phyloP scores from a whole-genome alignment of 1,140 invertebrate species.

The Pinna nobilis region DNA sequence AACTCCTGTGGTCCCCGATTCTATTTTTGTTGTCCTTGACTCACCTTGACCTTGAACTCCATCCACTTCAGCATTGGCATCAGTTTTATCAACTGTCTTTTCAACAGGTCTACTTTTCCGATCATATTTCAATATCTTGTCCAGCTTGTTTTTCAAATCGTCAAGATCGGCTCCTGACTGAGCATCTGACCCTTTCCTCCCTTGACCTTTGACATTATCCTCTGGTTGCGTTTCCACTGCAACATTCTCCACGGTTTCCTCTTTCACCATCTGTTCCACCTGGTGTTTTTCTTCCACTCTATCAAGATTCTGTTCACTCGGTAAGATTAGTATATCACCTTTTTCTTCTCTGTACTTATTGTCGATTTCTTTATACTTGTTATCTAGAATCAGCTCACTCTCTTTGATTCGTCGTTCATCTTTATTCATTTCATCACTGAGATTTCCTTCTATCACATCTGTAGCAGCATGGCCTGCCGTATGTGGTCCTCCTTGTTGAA shows the following conservation, averaged over 20 bases:
- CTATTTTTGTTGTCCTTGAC: neutral
- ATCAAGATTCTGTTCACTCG: constrained; percentile 35
- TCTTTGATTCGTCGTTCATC: constrained; percentile 55
- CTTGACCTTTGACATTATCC: neutral
- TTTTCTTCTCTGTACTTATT: constrained; percentile 66
- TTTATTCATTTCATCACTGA: constrained; percentile 62
- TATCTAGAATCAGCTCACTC: constrained; percentile 61
- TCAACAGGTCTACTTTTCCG: neutral
- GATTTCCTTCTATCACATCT: constrained; percentile 70
- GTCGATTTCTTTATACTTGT: constrained; percentile 60
- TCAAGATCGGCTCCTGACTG: constrained; percentile 46
- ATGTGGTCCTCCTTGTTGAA: constrained; percentile 55
- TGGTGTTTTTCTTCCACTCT: constrained; percentile 57
- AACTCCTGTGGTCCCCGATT: neutral
- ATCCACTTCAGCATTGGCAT: neutral
- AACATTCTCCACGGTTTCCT: constrained; percentile 59
- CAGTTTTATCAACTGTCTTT: constrained; percentile 4
- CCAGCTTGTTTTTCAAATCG: constrained; percentile 53
- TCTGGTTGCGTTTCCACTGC: constrained; percentile 35
- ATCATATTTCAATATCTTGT: constrained; percentile 56
- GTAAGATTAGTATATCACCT: constrained; percentile 49
- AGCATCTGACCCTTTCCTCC: too few species aligned
- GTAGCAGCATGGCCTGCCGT: constrained; percentile 66
- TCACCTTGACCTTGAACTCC: neutral
- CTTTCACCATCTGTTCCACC: constrained; percentile 59